Evolutionary conservation across 1,140 invertebrate genomes (phyloP), one percentile per base, ranked within the genome.

Genomic region (Lepidostoma basale): DNA sequence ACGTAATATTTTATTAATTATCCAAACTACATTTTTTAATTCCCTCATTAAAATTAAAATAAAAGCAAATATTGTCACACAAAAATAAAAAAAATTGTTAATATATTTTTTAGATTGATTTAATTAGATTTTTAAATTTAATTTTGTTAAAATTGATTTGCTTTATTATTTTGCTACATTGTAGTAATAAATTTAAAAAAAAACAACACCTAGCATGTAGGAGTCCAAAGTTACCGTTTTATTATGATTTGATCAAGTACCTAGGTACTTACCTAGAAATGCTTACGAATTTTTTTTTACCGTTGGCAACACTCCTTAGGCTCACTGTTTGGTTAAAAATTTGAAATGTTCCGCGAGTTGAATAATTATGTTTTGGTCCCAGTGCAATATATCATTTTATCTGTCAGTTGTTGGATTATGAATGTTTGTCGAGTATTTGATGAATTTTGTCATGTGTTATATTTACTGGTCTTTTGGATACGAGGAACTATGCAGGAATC

Each of bases 171-270:
- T 33, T 33, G 52, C 33, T n/a, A n/a, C n/a, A n/a, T n/a, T n/a
- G n/a, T n/a, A n/a, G n/a, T n/a, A n/a, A n/a, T n/a, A n/a, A n/a
- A 26, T 58, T 58, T 33, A 56, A 58, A 58, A 12, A 58, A 18
- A 39, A 58, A 30, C 52, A n/a, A 58, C 52, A 58, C n/a, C n/a
- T n/a, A n/a, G n/a, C n/a, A n/a, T n/a, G n/a, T n/a, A n/a, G n/a
- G n/a, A n/a, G n/a, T n/a, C n/a, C n/a, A n/a, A n/a, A n/a, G n/a
- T n/a, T n/a, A n/a, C n/a, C n/a, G n/a, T n/a, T n/a, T n/a, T n/a
- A n/a, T 26, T 58, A 12, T 20, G 23, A 20, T 12, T 22, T 47
- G 5, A 8, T 10, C 23, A 47, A 10, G 44, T 47, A 47, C 44
- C 20, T 47, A 18, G 44, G 44, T 47, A 47, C 44, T 47, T 47